Evolutionary conservation across 2,888 invertebrate genomes (phyloP).

Genomic region (Camptogramma bilineatum): DNA sequence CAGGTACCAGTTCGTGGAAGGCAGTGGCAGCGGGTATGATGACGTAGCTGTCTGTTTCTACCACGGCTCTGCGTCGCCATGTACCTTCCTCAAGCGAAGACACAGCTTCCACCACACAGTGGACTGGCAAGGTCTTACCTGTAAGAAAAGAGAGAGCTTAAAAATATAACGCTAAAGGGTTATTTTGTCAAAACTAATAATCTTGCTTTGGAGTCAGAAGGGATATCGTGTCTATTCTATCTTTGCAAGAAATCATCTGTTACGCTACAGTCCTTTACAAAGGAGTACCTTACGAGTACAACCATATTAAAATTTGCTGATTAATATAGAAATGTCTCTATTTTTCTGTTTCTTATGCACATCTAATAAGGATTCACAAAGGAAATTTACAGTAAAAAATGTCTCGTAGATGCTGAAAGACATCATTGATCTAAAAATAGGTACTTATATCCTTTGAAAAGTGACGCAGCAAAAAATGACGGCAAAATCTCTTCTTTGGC

Average conservation of each 20-base stretch:
- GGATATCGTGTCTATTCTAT: no score
- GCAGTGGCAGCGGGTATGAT: conserved; percentile 96
- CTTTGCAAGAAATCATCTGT: no score
- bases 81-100: conserved; percentile 88
- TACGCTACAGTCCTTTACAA: no score
- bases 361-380: neutral
- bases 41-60: conserved; percentile 98
- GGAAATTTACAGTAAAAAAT: neutral
- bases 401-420: neutral
- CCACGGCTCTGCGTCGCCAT: conserved; percentile 88
- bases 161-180: neutral
- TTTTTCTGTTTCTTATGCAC: no score
- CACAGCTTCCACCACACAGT: conserved; percentile 97
- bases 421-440: neutral
- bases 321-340: no score
- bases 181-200: no score
- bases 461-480: conserved; percentile 45
- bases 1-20: conserved; percentile 95
- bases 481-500: conserved; percentile 50
- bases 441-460: conserved; percentile 31
- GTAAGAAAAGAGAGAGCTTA: conserved; percentile 43
- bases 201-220: no score
- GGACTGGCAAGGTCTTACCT: conserved; percentile 93
- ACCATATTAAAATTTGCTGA: no score
- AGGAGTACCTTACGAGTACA: no score